Conservation (phyloP, 2,113 vertebrate genomes). For the Osmerus mordax region DNA sequence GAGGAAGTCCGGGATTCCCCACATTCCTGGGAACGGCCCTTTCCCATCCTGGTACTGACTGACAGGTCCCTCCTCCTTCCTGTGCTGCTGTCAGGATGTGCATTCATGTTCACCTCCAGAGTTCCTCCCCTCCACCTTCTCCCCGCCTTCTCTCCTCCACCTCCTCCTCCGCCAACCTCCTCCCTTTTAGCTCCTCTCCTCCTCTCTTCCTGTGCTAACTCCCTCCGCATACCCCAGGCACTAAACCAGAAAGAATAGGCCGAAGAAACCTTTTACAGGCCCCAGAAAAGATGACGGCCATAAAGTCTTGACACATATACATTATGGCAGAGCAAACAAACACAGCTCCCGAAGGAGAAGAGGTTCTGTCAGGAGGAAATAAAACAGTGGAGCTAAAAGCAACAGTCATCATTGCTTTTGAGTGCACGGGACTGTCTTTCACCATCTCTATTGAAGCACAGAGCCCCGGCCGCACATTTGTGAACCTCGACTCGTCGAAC, state of each 20-base stretch:
- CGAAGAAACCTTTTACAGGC: background rate
- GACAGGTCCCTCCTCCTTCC: conserved; percentile 30
- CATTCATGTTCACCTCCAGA: conserved; percentile 18
- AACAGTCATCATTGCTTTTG: no score
- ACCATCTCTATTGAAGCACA: no score
- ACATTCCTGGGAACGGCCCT: conserved; percentile 46
- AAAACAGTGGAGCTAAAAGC: no score
- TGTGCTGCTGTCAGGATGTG: conserved; percentile 34
- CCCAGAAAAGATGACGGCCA: no score
- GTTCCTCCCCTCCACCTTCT: conserved; percentile 10
- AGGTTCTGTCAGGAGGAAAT: no score
- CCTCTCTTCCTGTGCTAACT: background rate
- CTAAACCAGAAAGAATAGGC: no score
- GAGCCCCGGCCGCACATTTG: no score
- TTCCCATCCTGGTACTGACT: conserved; percentile 38
- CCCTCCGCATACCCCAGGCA: background rate
- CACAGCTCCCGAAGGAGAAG: no score
- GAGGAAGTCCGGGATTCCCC: conserved; percentile 60
- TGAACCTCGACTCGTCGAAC: background rate
- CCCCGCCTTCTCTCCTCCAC: no score
- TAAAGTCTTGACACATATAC: no score
- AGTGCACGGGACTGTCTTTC: no score
- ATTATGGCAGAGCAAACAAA: no score
- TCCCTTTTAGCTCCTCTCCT: background rate
- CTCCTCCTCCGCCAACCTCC: background rate